These are phyloP conservation scores for Tethea ocularis DNA, from an alignment of 2,888 invertebrate species.

Conservation along the genomic window DNA sequence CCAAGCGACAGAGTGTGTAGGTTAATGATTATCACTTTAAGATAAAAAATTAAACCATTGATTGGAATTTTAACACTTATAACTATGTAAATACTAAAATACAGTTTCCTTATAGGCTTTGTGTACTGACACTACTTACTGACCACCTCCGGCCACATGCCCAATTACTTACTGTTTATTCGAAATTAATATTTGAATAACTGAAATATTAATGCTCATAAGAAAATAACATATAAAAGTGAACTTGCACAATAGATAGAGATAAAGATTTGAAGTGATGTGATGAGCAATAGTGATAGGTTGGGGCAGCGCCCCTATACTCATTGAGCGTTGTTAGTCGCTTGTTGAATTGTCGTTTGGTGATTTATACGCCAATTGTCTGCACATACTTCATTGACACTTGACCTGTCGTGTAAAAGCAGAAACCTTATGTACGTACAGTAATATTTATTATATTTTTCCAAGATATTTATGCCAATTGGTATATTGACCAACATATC, in stretches of 20 bases:
- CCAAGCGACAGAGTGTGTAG: not conserved
- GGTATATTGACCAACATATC: too few relatives aligned
- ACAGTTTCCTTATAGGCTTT: too few relatives aligned
- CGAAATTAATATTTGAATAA: not conserved
- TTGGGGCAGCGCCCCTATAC: conserved; percentile 69
- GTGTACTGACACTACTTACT: too few relatives aligned
- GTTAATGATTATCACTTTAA: not conserved
- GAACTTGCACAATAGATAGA: conserved; percentile 11
- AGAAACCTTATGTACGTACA: conserved; percentile 30
- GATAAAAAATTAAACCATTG: not conserved
- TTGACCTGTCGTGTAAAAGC: conserved; percentile 30
- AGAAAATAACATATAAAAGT: not conserved
- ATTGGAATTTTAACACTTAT: not conserved
- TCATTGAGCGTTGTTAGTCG: conserved; percentile 62
- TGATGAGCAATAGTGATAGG: conserved; percentile 22
- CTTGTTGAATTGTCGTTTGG: conserved; percentile 53
- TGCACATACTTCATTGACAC: conserved; percentile 43
- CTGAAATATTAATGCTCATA: not conserved
- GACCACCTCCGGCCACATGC: too few relatives aligned
- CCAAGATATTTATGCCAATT: too few relatives aligned
- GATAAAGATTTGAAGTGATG: conserved; percentile 18
- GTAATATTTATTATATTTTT: not conserved
- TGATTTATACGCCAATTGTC: conserved; percentile 71
- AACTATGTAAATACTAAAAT: too few relatives aligned
- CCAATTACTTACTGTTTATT: too few relatives aligned